phyloP scores from a whole-genome alignment of 2,888 invertebrate species.

The Malthinus flaveolus region DNA sequence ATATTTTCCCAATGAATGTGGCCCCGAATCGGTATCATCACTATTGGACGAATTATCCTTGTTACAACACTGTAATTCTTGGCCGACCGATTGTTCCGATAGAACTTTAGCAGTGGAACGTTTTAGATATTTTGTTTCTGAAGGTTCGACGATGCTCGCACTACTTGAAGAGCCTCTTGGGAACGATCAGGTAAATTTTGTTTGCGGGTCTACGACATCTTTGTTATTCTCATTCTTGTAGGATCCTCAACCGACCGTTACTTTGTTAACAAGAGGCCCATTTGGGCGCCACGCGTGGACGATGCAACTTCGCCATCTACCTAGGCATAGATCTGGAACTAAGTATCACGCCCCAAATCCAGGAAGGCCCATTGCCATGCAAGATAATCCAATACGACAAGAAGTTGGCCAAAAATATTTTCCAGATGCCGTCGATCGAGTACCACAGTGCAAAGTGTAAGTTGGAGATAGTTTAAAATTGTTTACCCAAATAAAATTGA shows the following conservation, averaged over 20 bases:
- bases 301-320: constrained; percentile 83
- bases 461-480: no score
- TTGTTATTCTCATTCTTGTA: constrained; percentile 48
- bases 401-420: constrained; percentile 75
- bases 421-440: constrained; percentile 78
- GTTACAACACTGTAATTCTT: constrained; percentile 72
- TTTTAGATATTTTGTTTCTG: constrained; percentile 89
- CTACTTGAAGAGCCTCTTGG: constrained; percentile 90
- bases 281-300: constrained; percentile 97
- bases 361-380: constrained; percentile 76
- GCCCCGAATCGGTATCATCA: constrained; percentile 83
- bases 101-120: constrained; percentile 66
- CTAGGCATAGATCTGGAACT: constrained; percentile 76
- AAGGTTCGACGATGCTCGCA: constrained; percentile 86
- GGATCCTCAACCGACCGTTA: constrained; percentile 92
- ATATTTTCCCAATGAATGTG: constrained; percentile 82
- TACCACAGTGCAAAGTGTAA: constrained; percentile 80
- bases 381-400: constrained; percentile 68
- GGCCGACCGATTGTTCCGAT: constrained; percentile 57
- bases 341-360: constrained; percentile 66
- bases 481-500: no score
- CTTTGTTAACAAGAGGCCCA: constrained; percentile 85
- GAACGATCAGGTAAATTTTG: constrained; percentile 57
- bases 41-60: constrained; percentile 86
- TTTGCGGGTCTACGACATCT: background rate